These are phyloP conservation scores for Ochotona princeps DNA, from an alignment of 2,113 vertebrate species.

Conservation along the genomic window DNA sequence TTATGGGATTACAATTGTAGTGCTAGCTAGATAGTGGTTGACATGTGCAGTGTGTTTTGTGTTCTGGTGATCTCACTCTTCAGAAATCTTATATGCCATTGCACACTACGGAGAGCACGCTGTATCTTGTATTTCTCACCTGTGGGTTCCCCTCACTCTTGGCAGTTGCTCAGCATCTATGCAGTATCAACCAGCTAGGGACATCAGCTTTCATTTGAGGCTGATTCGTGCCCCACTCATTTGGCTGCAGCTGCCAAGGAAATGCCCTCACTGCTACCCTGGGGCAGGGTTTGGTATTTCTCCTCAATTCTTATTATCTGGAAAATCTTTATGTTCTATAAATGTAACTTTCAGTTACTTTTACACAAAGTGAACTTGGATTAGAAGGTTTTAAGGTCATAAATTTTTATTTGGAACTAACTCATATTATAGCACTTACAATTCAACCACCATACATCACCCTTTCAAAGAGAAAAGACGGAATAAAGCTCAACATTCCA, in stretches of 20 bases:
- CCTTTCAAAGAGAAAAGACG: constrained; percentile 11
- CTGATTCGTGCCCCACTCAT: neutral
- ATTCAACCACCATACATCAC: neutral
- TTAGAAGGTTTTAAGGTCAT: constrained; percentile 65
- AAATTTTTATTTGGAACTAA: constrained; percentile 60
- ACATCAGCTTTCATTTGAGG: neutral
- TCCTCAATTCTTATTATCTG: constrained; percentile 51
- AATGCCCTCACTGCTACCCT: constrained; percentile 57
- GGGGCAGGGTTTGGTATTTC: constrained; percentile 45
- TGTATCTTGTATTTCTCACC: neutral
- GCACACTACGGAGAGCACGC: neutral
- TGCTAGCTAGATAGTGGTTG: neutral
- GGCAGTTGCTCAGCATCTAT: neutral
- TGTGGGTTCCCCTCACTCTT: neutral
- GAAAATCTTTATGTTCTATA: constrained; percentile 64
- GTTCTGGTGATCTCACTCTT: constrained; percentile 1
- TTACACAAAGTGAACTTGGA: constrained; percentile 53
- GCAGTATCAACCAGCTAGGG: constrained; percentile 43
- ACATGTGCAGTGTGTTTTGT: neutral
- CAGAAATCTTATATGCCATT: neutral
- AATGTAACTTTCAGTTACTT: constrained; percentile 70
- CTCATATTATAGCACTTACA: neutral
- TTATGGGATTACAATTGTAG: neutral
- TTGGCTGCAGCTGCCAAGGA: constrained; percentile 54
- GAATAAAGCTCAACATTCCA: neutral